phyloP scores from a whole-genome alignment of 2,797 vertebrate species.

The Myripristis jacobus region DNA sequence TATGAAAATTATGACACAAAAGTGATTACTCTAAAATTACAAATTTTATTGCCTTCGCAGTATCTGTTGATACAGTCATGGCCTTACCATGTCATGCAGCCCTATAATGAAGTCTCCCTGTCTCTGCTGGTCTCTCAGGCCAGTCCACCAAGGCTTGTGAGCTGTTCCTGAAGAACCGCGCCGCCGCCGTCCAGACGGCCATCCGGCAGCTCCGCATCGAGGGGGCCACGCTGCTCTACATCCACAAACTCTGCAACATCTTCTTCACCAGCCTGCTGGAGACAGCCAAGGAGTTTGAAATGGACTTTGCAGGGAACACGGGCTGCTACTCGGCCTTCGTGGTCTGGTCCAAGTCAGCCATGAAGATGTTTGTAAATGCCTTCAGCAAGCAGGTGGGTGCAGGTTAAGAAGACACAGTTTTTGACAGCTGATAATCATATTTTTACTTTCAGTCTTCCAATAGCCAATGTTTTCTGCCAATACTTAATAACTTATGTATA shows the following conservation, averaged over 20 bases:
- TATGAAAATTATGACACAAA: no score
- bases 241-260: constrained; percentile 98
- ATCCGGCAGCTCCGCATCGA: constrained; percentile 97
- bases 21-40: no score
- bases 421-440: background rate
- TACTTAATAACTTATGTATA: no score
- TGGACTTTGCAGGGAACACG: constrained; percentile 92
- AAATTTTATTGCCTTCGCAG: no score
- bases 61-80: no score
- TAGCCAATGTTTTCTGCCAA: no score
- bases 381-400: constrained; percentile 91
- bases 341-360: constrained; percentile 93
- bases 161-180: constrained; percentile 94
- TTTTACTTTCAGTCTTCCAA: no score
- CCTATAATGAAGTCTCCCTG: no score
- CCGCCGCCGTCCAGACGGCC: constrained; percentile 92
- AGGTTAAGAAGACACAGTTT: background rate
- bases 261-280: constrained; percentile 98
- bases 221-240: constrained; percentile 96
- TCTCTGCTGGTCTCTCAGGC: constrained; percentile 61
- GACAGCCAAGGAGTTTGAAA: constrained; percentile 96
- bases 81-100: no score
- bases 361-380: constrained; percentile 95
- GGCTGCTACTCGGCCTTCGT: constrained; percentile 98
- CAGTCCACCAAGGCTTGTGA: constrained; percentile 98